A percentile compares a stretch with the other conserved stretches of the same genome.
Evolutionary conservation across 2,113 vertebrate genomes (phyloP).

Genomic region (Shinisaurus crocodilurus): DNA sequence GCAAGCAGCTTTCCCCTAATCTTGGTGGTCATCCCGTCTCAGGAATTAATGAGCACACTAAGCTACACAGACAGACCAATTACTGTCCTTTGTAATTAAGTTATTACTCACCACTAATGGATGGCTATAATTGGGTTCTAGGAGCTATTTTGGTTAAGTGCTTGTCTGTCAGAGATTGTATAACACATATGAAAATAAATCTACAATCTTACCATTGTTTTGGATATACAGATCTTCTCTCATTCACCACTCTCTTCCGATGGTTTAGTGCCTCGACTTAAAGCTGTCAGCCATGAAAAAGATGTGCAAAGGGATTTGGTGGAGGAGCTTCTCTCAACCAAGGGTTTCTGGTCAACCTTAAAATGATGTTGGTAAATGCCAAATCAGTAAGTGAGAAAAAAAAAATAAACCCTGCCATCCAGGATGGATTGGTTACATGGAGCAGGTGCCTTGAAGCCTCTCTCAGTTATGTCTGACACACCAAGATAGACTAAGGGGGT

Average conservation of each 20-base stretch:
- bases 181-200: not conserved
- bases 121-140: not conserved
- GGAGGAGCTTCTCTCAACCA: not conserved
- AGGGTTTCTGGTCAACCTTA: not conserved
- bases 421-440: not conserved
- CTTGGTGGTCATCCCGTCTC: not conserved
- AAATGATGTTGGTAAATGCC: not conserved
- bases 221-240: slow-evolving; percentile 14
- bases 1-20: not conserved
- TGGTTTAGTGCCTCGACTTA: not conserved
- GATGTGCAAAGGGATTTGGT: not conserved
- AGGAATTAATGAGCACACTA: slow-evolving; percentile 4
- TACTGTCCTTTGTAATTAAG: slow-evolving; percentile 21
- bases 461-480: too few relatives aligned
- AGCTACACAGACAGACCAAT: slow-evolving; percentile 9
- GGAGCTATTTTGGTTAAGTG: not conserved
- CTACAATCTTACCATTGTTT: not conserved
- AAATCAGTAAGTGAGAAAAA: not conserved
- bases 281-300: not conserved
- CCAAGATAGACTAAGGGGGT: too few relatives aligned
- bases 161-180: not conserved
- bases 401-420: not conserved
- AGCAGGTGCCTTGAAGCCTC: not conserved
- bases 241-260: not conserved
- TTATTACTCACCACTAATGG: not conserved